phyloP scores from a whole-genome alignment of 2,888 invertebrate genomes.

The Sinotaia quadrata region DNA sequence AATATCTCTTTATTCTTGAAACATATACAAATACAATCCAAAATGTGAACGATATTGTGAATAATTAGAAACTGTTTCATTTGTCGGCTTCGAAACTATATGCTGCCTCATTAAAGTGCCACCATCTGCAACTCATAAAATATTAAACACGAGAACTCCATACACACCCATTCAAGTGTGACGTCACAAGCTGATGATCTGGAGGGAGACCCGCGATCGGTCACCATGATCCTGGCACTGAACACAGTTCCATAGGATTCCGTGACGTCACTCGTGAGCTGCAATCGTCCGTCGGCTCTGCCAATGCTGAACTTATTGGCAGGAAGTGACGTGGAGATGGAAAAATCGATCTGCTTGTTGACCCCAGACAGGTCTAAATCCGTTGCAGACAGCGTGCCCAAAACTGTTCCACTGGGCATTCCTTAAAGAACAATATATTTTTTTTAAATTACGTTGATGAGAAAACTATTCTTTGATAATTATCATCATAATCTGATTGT shows the following conservation, averaged over 20 bases:
- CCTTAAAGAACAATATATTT: background rate
- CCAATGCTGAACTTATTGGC: background rate
- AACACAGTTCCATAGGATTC: slow-evolving; percentile 5
- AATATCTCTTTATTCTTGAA: too few relatives aligned
- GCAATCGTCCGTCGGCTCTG: background rate
- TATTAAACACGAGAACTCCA: too few relatives aligned
- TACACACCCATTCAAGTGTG: slow-evolving; percentile 6
- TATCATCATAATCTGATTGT: too few relatives aligned
- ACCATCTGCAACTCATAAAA: too few relatives aligned
- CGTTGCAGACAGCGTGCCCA: slow-evolving; percentile 6
- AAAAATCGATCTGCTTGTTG: background rate
- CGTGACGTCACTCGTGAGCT: background rate
- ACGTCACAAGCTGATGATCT: background rate
- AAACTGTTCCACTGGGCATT: background rate
- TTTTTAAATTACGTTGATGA: too few relatives aligned
- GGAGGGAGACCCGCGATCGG: background rate
- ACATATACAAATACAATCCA: too few relatives aligned
- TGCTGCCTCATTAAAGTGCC: too few relatives aligned
- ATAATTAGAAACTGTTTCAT: too few relatives aligned
- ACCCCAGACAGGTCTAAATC: slow-evolving; percentile 4
- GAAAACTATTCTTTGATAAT: too few relatives aligned
- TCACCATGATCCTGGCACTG: slow-evolving; percentile 6
- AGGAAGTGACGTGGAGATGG: background rate
- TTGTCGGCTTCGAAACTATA: too few relatives aligned
- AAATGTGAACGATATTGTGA: too few relatives aligned